Percentiles rank a stretch among this genome's conserved stretches.
Evolutionary conservation across 2,888 invertebrate species (phyloP).

Genomic region (Pyrrhia umbra): DNA sequence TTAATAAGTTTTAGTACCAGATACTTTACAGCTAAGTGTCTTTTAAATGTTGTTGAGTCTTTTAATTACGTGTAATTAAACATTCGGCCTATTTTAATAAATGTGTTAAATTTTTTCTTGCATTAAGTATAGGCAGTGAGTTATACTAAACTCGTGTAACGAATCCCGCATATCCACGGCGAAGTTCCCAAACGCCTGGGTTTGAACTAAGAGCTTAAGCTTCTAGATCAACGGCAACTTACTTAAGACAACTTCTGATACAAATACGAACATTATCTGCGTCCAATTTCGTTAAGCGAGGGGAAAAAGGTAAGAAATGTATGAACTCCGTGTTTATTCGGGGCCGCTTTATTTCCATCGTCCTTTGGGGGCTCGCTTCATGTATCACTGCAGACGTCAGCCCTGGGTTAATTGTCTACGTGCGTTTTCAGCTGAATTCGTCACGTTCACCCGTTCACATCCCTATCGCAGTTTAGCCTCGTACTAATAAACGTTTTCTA

Average conservation of each 20-base stretch:
- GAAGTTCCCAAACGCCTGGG: conserved; percentile 33
- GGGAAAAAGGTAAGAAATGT: conserved; percentile 70
- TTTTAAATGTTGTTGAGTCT: conserved; percentile 50
- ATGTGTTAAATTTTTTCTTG: neutral
- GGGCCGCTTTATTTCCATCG: conserved; percentile 74
- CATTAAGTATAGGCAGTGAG: neutral
- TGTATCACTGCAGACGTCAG: conserved; percentile 85
- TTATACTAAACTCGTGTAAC: conserved; percentile 18
- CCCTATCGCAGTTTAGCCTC: conserved; percentile 61
- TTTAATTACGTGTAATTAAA: conserved; percentile 34
- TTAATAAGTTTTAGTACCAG: conserved; percentile 61
- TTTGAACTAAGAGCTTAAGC: conserved; percentile 46
- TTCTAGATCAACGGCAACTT: conserved; percentile 45
- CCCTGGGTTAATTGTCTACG: conserved; percentile 85
- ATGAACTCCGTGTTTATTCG: conserved; percentile 77
- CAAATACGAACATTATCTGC: conserved; percentile 59
- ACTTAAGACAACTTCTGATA: conserved; percentile 57
- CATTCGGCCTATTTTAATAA: conserved; percentile 4
- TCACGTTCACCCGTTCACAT: conserved; percentile 76
- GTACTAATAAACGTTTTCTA: conserved; percentile 71
- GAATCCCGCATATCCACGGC: conserved; percentile 30
- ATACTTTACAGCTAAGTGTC: conserved; percentile 59
- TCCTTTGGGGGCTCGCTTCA: conserved; percentile 74
- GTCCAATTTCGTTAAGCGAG: conserved; percentile 66
- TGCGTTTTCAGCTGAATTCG: conserved; percentile 84